phyloP scores from a whole-genome alignment of 2,888 invertebrate genomes.

The Callyntrura guangdongensis region DNA sequence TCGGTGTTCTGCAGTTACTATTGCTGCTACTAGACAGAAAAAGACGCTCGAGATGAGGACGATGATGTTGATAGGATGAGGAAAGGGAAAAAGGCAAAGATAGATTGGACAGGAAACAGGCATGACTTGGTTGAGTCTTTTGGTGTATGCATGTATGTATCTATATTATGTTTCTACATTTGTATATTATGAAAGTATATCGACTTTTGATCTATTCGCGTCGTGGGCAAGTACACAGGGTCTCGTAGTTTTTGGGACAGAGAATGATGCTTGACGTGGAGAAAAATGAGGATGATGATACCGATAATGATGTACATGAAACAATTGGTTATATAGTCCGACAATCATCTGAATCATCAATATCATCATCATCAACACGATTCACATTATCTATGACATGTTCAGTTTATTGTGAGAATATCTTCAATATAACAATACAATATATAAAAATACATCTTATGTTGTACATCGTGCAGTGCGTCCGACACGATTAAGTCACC shows the following conservation, averaged over 20 bases:
- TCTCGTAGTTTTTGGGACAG: not conserved
- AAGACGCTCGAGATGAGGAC: not conserved
- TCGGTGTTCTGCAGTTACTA: not conserved
- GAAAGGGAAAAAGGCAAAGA: slow-evolving; percentile 35
- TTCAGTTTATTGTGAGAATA: too few species aligned
- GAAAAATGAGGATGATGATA: not conserved
- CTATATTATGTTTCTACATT: not conserved
- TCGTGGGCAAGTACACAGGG: not conserved
- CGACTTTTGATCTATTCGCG: slow-evolving; percentile 28
- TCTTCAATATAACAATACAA: too few species aligned
- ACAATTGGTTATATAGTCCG: slow-evolving; percentile 56
- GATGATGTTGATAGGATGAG: slow-evolving; percentile 13
- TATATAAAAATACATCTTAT: too few species aligned
- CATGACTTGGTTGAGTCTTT: slow-evolving; percentile 56
- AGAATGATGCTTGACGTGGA: not conserved
- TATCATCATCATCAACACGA: not conserved
- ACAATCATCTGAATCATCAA: not conserved
- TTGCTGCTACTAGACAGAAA: not conserved
- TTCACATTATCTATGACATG: not conserved
- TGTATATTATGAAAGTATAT: slow-evolving; percentile 14
- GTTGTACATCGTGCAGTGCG: too few species aligned
- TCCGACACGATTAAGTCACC: too few species aligned
- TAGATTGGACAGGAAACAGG: slow-evolving; percentile 65
- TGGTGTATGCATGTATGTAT: not conserved
- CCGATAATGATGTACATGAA: slow-evolving; percentile 4